Conservation (phyloP, 2,113 vertebrate genomes). For the Varanus komodoensis region DNA sequence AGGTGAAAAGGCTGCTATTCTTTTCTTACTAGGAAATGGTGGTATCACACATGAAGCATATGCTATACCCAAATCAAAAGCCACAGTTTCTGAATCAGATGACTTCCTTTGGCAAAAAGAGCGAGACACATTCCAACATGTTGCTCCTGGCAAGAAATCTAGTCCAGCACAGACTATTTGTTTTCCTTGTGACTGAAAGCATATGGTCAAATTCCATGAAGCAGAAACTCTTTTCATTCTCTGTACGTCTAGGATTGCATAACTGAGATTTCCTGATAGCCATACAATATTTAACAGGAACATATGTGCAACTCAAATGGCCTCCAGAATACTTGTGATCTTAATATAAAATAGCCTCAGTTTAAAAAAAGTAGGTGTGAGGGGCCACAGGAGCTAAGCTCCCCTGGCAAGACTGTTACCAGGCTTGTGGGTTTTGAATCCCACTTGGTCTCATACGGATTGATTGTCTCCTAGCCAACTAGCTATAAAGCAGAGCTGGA, state of each 20-base stretch:
- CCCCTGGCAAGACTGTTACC: background rate
- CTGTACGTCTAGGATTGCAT: background rate
- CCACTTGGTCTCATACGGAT: background rate
- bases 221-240: constrained; percentile 8
- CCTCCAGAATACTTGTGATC: background rate
- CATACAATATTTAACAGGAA: constrained; percentile 3
- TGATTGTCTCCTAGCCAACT: background rate
- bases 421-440: background rate
- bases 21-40: constrained; percentile 18
- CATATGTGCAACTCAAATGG: background rate
- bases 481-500: background rate
- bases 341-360: background rate
- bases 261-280: constrained; percentile 1
- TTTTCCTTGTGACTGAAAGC: constrained; percentile 31
- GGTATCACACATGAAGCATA: constrained; percentile 6
- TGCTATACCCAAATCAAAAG: background rate
- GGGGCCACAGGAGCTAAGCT: background rate
- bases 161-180: constrained; percentile 33
- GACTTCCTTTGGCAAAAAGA: constrained; percentile 26
- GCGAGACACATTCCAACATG: constrained; percentile 18
- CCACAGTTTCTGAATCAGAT: constrained; percentile 13
- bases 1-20: background rate
- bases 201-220: constrained; percentile 19
- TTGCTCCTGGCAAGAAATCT: constrained; percentile 38
- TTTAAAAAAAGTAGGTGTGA: constrained; percentile 5